These are phyloP conservation scores for Aromia moschata DNA, from an alignment of 2,888 invertebrate genomes.

Conservation along the genomic window DNA sequence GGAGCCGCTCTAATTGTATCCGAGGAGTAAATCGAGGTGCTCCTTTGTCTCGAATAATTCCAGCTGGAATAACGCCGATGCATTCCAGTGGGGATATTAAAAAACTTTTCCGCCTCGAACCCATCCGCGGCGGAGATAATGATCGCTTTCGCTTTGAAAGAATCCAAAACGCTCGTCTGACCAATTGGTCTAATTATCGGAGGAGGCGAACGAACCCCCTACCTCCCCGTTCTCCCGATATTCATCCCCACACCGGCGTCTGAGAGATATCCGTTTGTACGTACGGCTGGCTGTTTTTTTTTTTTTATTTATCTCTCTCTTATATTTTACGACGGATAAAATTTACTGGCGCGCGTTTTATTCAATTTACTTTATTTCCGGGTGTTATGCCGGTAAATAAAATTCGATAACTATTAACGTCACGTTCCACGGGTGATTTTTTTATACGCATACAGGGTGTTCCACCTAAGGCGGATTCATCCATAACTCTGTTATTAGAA, in stretches of 20 bases:
- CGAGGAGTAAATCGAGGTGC: slow-evolving; percentile 29
- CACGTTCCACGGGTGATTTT: slow-evolving; percentile 18
- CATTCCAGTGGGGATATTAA: slow-evolving; percentile 35
- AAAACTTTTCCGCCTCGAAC: slow-evolving; percentile 36
- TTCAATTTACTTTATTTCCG: slow-evolving; percentile 35
- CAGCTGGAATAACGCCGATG: slow-evolving; percentile 36
- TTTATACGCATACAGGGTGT: too few relatives aligned
- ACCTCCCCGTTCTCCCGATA: slow-evolving; percentile 28
- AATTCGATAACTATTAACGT: slow-evolving; percentile 34
- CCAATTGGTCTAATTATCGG: slow-evolving; percentile 47
- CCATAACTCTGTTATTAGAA: too few relatives aligned
- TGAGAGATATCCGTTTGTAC: slow-evolving; percentile 19
- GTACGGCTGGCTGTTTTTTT: slow-evolving; percentile 21
- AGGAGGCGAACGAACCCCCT: slow-evolving; percentile 35
- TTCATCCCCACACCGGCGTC: slow-evolving; percentile 15
- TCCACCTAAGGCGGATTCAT: too few relatives aligned
- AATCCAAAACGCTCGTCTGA: slow-evolving; percentile 41
- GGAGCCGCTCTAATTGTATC: slow-evolving; percentile 18
- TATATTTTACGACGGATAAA: slow-evolving; percentile 28
- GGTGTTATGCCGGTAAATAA: slow-evolving; percentile 33
- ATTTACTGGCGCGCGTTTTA: slow-evolving; percentile 31
- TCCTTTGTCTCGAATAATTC: slow-evolving; percentile 36
- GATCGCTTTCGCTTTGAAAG: slow-evolving; percentile 37
- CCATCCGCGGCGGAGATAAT: slow-evolving; percentile 35
- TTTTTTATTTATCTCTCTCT: slow-evolving; percentile 21